Base-by-base conservation (phyloP, 2,888 invertebrate species). In the Philhelius pedissequus region DNA sequence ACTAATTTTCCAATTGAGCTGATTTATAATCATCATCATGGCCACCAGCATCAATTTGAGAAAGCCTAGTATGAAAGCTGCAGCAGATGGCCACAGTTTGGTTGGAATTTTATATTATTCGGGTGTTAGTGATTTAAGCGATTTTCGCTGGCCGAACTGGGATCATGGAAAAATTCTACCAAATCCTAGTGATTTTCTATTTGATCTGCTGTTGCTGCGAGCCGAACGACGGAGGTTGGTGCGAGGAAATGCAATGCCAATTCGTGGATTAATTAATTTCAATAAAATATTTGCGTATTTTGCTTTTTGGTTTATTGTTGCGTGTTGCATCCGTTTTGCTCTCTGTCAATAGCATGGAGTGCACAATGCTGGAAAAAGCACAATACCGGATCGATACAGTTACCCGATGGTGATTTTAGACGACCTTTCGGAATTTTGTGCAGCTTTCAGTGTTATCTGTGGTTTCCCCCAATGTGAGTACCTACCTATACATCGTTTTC, bases 381-480 rank as follows among this genome's bases (percentile, higher is more conserved):
- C 86, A 90, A 89, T 64, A 88, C 90, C 79, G 90, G 90, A 75
- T 90, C 91, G 73, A 90, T 90, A 74, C 90, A 90, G 86, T 88
- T 90, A 87, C 90, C 90, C 64, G 91, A 90, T 86, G 91, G 90
- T 30, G 91, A 91, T 84, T 91, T 90, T 79, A 90, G 89, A 86
- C 90, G 90, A 38, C 90, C 90, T 54, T 90, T 89, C 86, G 90
- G 90, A 71, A 91, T 90, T 88, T 87, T 90, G 87, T 90, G 90
- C 88, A 90, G 91, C 86, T 91, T 90, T 88, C 90, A 90, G 69
- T 90, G 90, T 76, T 90, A 90, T 86, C 87, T 90, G 86, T 90
- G 90, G 90, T 90, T 91, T 88, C 90, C 90, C 74, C 90, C 90
- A 82, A 87, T 90, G 90, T 90, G 88, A 91, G 90, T 91, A 73